Evolutionary conservation across 2,113 vertebrate genomes (phyloP).

Genomic region (Furnarius figulus): DNA sequence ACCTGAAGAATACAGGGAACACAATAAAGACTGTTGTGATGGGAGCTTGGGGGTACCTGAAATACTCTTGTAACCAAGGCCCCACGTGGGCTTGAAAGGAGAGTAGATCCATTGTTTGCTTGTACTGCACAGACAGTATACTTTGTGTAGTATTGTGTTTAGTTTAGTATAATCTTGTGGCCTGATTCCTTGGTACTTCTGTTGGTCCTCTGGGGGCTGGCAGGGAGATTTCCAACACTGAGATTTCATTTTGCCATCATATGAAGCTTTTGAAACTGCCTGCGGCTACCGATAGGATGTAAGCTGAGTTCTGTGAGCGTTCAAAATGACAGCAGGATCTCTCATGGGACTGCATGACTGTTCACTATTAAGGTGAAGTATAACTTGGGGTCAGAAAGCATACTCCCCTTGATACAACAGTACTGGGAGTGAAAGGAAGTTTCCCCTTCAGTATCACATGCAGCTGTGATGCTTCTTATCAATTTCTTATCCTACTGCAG

Average conservation of each 20-base stretch:
- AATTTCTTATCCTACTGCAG: neutral
- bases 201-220: neutral
- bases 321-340: neutral
- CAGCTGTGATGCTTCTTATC: neutral
- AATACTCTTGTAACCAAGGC: neutral
- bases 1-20: neutral
- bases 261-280: neutral
- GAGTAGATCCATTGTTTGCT: neutral
- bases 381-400: neutral
- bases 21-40: accelerated
- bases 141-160: neutral
- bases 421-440: neutral
- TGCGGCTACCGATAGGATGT: neutral
- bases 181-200: neutral
- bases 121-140: neutral
- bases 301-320: neutral
- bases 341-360: neutral
- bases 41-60: neutral
- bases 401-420: neutral
- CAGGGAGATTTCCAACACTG: neutral
- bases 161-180: neutral
- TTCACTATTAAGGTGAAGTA: neutral
- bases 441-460: neutral
- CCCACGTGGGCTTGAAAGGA: neutral
- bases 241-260: neutral